phyloP scores from a whole-genome alignment of 2,113 vertebrate genomes.

The Calidris pygmaea region DNA sequence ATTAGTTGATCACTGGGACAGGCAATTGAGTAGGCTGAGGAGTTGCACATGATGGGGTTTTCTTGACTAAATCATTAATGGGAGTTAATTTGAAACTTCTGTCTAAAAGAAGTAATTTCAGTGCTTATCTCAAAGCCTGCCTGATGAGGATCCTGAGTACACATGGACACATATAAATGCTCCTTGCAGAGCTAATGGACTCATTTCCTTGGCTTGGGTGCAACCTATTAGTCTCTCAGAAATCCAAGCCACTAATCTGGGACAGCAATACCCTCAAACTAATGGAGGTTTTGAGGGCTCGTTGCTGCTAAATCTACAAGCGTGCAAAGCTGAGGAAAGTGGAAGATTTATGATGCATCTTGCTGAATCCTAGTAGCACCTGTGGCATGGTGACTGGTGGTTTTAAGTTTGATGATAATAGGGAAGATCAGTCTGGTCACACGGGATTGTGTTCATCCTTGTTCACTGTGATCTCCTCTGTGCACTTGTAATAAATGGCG shows the following conservation, averaged over 20 bases:
- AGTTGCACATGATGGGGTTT: not conserved
- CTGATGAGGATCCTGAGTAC: not conserved
- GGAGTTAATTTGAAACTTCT: not conserved
- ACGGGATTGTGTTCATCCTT: not conserved
- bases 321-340: not conserved
- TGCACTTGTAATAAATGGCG: not conserved
- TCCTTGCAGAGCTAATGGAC: not conserved
- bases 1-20: not conserved
- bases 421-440: rapidly evolving
- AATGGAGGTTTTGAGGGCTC: not conserved
- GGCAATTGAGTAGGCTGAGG: not conserved
- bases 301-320: not conserved
- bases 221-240: not conserved
- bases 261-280: not conserved
- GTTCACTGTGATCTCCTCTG: not conserved
- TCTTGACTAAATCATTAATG: not conserved
- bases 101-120: not conserved
- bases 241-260: not conserved
- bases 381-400: not conserved
- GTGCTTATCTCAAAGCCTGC: not conserved
- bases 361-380: not conserved
- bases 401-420: not conserved
- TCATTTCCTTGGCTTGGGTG: not conserved
- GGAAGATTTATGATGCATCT: not conserved
- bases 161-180: not conserved